Evolutionary conservation across 1,140 invertebrate species (phyloP).

Genomic region (Plectrocnemia conspersa): DNA sequence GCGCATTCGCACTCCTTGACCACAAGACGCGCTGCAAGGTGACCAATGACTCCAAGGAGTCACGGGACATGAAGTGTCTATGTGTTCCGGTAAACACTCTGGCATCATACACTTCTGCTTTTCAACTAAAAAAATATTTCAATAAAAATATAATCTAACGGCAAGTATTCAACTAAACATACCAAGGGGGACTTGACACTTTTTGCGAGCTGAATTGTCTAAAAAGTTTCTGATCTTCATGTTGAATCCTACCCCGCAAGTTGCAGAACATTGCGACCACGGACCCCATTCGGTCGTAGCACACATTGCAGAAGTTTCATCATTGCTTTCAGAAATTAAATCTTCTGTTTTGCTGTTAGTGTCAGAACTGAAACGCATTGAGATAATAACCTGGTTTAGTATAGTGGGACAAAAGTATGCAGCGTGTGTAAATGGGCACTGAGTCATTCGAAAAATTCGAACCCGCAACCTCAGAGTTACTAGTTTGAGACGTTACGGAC

Average conservation of each 20-base stretch:
- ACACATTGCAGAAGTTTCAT: constrained; percentile 56
- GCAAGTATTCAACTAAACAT: background rate
- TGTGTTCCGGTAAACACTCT: constrained; percentile 52
- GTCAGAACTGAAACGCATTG: too few species aligned
- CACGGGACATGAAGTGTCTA: constrained; percentile 61
- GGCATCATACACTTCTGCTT: constrained; percentile 71
- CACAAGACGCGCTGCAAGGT: constrained; percentile 72
- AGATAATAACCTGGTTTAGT: too few species aligned
- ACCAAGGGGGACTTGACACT: constrained; percentile 62
- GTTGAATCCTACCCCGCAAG: constrained; percentile 74
- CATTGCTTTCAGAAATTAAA: too few species aligned
- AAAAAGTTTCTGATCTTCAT: constrained; percentile 69
- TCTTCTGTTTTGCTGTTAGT: too few species aligned
- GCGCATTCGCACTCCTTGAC: constrained; percentile 66
- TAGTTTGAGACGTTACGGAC: too few species aligned
- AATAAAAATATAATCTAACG: background rate
- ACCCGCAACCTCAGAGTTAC: too few species aligned
- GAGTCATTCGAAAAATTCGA: too few species aligned
- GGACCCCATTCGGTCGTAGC: constrained; percentile 67
- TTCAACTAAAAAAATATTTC: constrained; percentile 50
- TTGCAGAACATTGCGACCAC: constrained; percentile 79
- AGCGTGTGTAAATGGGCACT: too few species aligned
- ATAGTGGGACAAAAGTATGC: too few species aligned
- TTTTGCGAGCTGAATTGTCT: constrained; percentile 70
- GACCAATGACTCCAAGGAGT: constrained; percentile 76